These are phyloP conservation scores for Synaphobranchus kaupii DNA, from an alignment of 2,797 vertebrate species.

Conservation along the genomic window DNA sequence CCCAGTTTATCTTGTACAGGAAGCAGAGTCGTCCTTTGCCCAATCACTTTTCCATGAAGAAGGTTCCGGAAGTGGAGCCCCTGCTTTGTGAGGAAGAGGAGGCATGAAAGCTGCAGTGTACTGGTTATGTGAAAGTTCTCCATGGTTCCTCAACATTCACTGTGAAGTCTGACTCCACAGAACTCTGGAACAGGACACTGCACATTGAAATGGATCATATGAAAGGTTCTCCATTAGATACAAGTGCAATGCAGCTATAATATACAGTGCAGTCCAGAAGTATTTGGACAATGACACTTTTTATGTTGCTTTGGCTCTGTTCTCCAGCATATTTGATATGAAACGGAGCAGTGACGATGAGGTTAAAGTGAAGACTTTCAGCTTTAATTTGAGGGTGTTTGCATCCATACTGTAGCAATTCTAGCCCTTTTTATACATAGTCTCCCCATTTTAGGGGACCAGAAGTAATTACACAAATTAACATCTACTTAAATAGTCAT, in stretches of 20 bases:
- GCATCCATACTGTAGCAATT: no score
- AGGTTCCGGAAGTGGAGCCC: constrained; percentile 63
- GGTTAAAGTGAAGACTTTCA: no score
- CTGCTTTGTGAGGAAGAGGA: constrained; percentile 63
- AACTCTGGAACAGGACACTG: background rate
- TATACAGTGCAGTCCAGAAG: background rate
- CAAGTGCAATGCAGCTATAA: background rate
- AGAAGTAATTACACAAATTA: no score
- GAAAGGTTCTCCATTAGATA: background rate
- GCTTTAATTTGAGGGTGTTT: no score
- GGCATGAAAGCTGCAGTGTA: constrained; percentile 41
- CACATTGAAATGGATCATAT: background rate
- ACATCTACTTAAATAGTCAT: no score
- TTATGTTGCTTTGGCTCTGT: background rate
- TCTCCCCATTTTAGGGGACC: no score
- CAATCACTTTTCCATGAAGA: constrained; percentile 26
- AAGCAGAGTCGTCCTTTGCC: constrained; percentile 45
- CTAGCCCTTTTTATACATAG: no score
- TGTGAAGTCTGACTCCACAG: constrained; percentile 6
- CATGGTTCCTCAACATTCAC: background rate
- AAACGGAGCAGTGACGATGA: no score
- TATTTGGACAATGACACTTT: background rate
- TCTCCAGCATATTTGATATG: no score
- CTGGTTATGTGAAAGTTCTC: background rate
- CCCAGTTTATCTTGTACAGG: constrained; percentile 63